Evolutionary conservation across 2,797 vertebrate genomes (phyloP), one percentile per base, ranked within the genome.

Genomic region (Tapirus indicus): DNA sequence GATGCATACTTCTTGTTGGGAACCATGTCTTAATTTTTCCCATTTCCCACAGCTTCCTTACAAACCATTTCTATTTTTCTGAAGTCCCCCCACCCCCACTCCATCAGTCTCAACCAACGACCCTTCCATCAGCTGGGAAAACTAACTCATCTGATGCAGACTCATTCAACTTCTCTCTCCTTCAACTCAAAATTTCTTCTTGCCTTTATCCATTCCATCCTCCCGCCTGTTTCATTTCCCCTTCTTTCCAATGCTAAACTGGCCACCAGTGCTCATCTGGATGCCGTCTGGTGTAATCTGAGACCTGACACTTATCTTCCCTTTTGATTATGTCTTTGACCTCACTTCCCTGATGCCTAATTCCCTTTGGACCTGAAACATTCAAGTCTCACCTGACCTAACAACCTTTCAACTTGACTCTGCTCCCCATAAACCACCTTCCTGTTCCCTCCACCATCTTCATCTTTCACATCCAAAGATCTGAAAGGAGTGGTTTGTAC

Each of bases 31-130:
- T 72, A 71, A 14, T 79, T 77, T 74, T 16, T 32, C 2, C 41
- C n/a, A 54, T 74, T 80, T 85, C 27, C 52, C 49, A 47, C 1
- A 64, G 74, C 35, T 87, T 84, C 75, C 92, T 95, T 91, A 68
- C 21, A 90, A 89, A 66, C n/a, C 23, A 88, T 47, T 94, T 71
- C 62, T 86, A 27, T 58, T 88, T 88, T 93, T 66, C 47, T 56
- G 14, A 93, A 47, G 23, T 44, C n/a, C 20, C 4, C 27, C 32
- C 7, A 41, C 8, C 11, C 5, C 8, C 32, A 8, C 5, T 17
- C n/a, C 20, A 21, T 64, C 13, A 23, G 11, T 52, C 38, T 88
- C 88, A 88, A 27, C 58, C 74, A 89, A 14, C 27, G 79, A 56
- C 17, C 72, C 20, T 83, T 79, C 29, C 74, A 89, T 83, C 27